A percentile compares a stretch with the other conserved stretches of the same genome.
Evolutionary conservation across 2,797 vertebrate genomes (phyloP).

Genomic region (Phrynocephalus vlangalii): DNA sequence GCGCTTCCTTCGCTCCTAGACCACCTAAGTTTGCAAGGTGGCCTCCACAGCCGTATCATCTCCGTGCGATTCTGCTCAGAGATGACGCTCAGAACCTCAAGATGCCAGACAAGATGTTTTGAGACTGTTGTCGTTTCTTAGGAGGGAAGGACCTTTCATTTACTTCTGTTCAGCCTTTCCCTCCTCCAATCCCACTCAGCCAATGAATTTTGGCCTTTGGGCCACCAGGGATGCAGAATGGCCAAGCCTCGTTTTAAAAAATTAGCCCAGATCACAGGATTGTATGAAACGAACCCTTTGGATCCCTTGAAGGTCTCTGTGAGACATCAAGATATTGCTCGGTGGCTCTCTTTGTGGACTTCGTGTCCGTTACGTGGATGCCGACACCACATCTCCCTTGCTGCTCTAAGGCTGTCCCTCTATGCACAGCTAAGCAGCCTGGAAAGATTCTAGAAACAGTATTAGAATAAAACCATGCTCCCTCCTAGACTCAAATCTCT

Average conservation of each 20-base stretch:
- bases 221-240: background rate
- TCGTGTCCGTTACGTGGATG: background rate
- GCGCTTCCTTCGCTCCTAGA: background rate
- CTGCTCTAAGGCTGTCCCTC: background rate
- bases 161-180: too few species aligned
- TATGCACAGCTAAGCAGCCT: background rate
- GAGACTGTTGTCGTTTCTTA: background rate
- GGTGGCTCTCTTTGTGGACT: too few species aligned
- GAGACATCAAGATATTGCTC: background rate
- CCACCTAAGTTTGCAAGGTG: background rate
- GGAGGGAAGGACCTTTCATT: too few species aligned
- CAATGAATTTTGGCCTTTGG: background rate
- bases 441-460: background rate
- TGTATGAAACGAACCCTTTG: constrained; percentile 29
- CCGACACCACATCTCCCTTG: too few species aligned
- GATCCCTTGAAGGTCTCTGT: constrained; percentile 1
- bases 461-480: background rate
- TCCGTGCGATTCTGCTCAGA: background rate
- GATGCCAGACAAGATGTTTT: background rate
- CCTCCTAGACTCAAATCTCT: background rate
- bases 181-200: too few species aligned
- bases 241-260: background rate
- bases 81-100: too few species aligned
- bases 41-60: background rate
- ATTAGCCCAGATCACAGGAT: background rate